phyloP scores from a whole-genome alignment of 2,888 invertebrate genomes.

The Sinhomidia bicolor region DNA sequence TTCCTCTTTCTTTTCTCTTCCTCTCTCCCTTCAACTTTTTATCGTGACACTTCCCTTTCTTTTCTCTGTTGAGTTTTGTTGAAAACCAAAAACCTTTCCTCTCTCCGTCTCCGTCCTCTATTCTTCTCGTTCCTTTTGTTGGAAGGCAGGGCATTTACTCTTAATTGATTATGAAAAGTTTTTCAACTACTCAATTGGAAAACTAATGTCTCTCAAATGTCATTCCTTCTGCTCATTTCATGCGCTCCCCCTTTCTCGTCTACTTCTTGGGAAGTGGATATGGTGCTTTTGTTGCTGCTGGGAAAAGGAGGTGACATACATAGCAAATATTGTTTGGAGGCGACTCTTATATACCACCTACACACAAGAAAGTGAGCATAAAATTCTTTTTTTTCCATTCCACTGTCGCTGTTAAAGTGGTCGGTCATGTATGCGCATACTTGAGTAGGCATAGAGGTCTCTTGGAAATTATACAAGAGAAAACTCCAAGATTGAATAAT shows the following conservation, averaged over 20 bases:
- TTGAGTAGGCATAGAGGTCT: not conserved
- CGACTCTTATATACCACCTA: no score
- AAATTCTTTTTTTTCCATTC: no score
- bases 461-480: not conserved
- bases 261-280: constrained; percentile 5
- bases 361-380: not conserved
- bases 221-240: constrained; percentile 60
- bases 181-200: constrained; percentile 71
- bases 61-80: constrained; percentile 47
- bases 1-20: constrained; percentile 33
- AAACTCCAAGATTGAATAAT: constrained; percentile 8
- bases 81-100: constrained; percentile 62
- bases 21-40: constrained; percentile 60
- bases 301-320: constrained; percentile 28
- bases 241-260: no score
- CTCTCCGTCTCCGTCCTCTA: constrained; percentile 21
- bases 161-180: constrained; percentile 73
- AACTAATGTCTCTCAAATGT: constrained; percentile 70
- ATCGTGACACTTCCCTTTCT: constrained; percentile 68
- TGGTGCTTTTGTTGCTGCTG: no score
- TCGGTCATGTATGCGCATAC: not conserved
- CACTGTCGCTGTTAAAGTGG: no score
- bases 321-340: not conserved
- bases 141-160: constrained; percentile 68
- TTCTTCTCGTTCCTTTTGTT: constrained; percentile 60